Percentiles rank a stretch among this genome's conserved stretches.
Evolutionary conservation across 2,113 vertebrate species (phyloP).

Genomic region (Cavia porcellus): DNA sequence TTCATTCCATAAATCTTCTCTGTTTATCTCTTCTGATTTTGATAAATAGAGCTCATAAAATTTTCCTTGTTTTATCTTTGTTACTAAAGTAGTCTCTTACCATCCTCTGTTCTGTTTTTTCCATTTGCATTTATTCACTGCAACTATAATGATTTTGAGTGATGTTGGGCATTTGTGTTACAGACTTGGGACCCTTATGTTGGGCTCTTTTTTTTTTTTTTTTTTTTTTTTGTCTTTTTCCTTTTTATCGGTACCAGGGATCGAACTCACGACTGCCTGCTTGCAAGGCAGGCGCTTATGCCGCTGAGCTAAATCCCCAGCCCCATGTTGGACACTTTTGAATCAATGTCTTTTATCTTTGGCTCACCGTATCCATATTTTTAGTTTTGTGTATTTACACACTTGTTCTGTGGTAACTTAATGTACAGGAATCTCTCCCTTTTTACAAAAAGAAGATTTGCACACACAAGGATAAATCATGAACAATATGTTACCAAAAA

Average conservation of each 20-base stretch:
- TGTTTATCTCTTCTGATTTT: not conserved
- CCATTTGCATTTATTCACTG: not conserved
- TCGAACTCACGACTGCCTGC: no score
- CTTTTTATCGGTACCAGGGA: no score
- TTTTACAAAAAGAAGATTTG: not conserved
- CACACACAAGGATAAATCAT: slow-evolving; percentile 21
- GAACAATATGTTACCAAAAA: slow-evolving; percentile 33
- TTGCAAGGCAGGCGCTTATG: no score
- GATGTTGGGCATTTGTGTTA: not conserved
- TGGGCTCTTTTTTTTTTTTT: not conserved
- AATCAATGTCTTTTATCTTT: slow-evolving; percentile 41
- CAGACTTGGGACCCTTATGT: not conserved
- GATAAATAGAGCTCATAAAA: not conserved
- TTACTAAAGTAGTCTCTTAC: slow-evolving; percentile 1
- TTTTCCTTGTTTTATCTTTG: not conserved
- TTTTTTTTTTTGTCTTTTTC: no score
- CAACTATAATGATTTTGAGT: not conserved
- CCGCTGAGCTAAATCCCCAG: no score
- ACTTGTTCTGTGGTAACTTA: slow-evolving; percentile 16
- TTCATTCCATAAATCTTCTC: not conserved
- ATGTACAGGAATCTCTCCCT: not conserved
- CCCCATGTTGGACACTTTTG: not conserved
- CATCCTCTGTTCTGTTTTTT: slow-evolving; percentile 11
- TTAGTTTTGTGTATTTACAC: not conserved
- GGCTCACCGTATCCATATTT: slow-evolving; percentile 16